These are phyloP conservation scores for Propithecus coquereli DNA, from an alignment of 2,113 vertebrate species.

Conservation along the genomic window DNA sequence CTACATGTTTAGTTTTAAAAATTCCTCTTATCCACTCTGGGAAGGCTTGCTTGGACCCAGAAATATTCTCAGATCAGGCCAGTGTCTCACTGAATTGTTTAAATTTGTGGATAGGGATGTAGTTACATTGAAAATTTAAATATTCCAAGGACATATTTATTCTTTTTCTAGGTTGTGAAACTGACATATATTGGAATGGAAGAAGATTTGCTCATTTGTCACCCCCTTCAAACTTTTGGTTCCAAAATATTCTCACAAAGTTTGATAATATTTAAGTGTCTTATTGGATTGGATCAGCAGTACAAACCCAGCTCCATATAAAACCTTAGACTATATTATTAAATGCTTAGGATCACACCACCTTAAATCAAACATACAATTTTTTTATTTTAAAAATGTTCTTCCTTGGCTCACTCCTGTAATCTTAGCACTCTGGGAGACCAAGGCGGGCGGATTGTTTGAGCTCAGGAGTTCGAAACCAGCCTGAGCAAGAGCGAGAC, in stretches of 20 bases:
- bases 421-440: too few species aligned
- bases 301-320: background rate
- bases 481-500: too few species aligned
- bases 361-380: background rate
- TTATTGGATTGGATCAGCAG: background rate
- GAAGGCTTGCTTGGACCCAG: background rate
- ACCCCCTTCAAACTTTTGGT: background rate
- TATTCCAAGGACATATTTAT: background rate
- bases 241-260: background rate
- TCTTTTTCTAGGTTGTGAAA: background rate
- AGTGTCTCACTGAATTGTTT: background rate
- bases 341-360: background rate
- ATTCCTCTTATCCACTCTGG: background rate
- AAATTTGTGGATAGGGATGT: background rate
- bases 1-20: constrained; percentile 6
- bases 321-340: background rate
- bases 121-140: constrained; percentile 37
- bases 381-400: background rate
- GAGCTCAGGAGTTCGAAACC: too few species aligned
- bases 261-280: background rate
- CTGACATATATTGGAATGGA: background rate
- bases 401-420: too few species aligned
- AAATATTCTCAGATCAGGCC: background rate
- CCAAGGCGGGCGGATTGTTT: too few species aligned
- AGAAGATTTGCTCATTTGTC: background rate